phyloP scores from a whole-genome alignment of 2,797 vertebrate genomes.

The Lindbergichthys nudifrons region DNA sequence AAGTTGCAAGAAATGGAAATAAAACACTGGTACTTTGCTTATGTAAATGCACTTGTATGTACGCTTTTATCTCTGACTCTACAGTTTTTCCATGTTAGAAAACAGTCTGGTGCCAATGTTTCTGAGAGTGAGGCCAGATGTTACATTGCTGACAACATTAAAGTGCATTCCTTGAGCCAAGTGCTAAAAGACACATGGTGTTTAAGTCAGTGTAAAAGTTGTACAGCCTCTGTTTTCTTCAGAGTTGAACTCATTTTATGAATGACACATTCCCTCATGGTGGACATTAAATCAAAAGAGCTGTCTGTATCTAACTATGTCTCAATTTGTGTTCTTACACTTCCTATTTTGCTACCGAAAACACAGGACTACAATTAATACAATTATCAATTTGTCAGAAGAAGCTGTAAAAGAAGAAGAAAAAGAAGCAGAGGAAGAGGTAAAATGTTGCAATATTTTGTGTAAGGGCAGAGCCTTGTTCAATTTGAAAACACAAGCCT shows the following conservation, averaged over 20 bases:
- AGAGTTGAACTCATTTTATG: neutral
- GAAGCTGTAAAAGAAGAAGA: no score
- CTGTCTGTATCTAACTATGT: neutral
- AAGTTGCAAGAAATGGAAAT: no score
- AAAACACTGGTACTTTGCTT: no score
- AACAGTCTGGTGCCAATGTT: slow-evolving; percentile 22
- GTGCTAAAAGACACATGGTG: slow-evolving; percentile 30
- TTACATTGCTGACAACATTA: slow-evolving; percentile 35
- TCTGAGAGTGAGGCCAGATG: slow-evolving; percentile 50
- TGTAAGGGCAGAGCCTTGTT: no score
- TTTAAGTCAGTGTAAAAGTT: slow-evolving; percentile 6
- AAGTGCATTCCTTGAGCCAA: slow-evolving; percentile 15
- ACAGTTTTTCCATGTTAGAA: slow-evolving; percentile 41
- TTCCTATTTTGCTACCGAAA: no score
- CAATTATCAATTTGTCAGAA: no score
- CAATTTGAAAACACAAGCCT: no score
- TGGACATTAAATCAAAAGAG: neutral
- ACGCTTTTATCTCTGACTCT: slow-evolving; percentile 2
- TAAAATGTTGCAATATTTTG: no score
- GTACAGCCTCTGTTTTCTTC: slow-evolving; percentile 18
- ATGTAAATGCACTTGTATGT: no score
- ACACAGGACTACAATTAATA: no score
- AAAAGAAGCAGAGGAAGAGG: no score
- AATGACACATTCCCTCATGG: neutral
- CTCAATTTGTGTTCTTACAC: no score